phyloP scores from a whole-genome alignment of 1,140 invertebrate genomes.

The Dendroctonus valens region DNA sequence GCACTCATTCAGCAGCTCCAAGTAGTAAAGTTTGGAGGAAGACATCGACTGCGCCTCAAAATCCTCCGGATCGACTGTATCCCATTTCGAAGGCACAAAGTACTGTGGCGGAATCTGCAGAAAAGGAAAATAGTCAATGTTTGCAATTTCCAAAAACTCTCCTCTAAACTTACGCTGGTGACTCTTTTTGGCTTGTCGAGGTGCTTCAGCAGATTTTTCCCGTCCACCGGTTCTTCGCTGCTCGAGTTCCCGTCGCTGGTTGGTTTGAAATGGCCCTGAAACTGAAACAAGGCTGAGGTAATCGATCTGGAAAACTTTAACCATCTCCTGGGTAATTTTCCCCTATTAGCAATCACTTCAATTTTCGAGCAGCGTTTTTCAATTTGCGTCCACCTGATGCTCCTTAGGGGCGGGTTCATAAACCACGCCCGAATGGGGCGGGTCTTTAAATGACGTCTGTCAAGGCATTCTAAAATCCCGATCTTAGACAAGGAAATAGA shows the following conservation, averaged over 20 bases:
- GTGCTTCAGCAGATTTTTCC: slow-evolving; percentile 47
- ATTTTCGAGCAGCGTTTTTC: too few species aligned
- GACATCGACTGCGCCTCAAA: slow-evolving; percentile 84
- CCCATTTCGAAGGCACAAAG: slow-evolving; percentile 90
- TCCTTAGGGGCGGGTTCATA: too few species aligned
- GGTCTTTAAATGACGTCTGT: too few species aligned
- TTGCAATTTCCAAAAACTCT: background rate
- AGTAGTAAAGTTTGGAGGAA: slow-evolving; percentile 76
- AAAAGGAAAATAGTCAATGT: background rate
- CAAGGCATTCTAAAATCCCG: too few species aligned
- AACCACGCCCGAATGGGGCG: too few species aligned
- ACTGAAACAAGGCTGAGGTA: too few species aligned
- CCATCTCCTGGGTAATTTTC: too few species aligned
- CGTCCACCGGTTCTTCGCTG: slow-evolving; percentile 44
- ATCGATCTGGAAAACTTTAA: too few species aligned
- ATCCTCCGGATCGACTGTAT: slow-evolving; percentile 83
- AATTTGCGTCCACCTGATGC: too few species aligned
- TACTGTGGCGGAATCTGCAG: slow-evolving; percentile 48
- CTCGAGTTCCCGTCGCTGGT: slow-evolving; percentile 50
- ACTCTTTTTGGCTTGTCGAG: slow-evolving; percentile 24
- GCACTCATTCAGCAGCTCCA: slow-evolving; percentile 37
- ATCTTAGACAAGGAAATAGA: too few species aligned
- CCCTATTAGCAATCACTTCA: too few species aligned
- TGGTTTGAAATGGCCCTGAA: slow-evolving; percentile 15
- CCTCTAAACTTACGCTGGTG: background rate